Evolutionary conservation across 2,113 vertebrate genomes (phyloP).

Genomic region (Rhea americana): DNA sequence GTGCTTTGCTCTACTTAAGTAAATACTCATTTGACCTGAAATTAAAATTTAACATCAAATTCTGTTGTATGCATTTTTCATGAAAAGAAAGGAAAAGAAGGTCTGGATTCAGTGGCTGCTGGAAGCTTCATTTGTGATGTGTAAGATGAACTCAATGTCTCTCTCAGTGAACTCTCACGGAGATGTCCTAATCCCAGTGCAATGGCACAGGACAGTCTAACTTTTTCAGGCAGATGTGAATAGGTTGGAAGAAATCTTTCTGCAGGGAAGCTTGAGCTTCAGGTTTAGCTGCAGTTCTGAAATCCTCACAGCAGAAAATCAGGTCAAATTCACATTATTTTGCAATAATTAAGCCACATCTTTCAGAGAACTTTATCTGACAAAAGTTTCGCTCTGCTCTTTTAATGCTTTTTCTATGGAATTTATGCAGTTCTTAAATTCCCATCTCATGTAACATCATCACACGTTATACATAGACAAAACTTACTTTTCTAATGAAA

Average conservation of each 20-base stretch:
- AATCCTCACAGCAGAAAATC: fast-evolving
- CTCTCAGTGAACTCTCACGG: neutral
- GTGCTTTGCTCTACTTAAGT: neutral
- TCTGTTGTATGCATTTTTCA: neutral
- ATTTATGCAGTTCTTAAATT: neutral
- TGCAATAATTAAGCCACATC: neutral
- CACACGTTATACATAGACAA: neutral
- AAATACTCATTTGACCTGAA: neutral
- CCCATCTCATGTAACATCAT: neutral
- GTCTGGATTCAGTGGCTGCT: neutral
- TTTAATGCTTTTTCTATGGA: fast-evolving
- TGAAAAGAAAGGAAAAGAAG: neutral
- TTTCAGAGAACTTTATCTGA: neutral
- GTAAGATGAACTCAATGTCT: neutral
- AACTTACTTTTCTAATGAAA: neutral
- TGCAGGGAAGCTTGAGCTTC: neutral
- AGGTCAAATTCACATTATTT: neutral
- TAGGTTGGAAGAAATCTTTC: neutral
- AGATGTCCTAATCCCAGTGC: neutral
- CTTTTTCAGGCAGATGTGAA: neutral
- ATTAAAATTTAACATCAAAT: neutral
- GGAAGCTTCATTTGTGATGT: neutral
- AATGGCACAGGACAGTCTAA: neutral
- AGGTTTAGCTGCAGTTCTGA: neutral
- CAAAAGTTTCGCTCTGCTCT: neutral